phyloP scores from a whole-genome alignment of 2,113 vertebrate genomes.

The Orientallactaga bullata region DNA sequence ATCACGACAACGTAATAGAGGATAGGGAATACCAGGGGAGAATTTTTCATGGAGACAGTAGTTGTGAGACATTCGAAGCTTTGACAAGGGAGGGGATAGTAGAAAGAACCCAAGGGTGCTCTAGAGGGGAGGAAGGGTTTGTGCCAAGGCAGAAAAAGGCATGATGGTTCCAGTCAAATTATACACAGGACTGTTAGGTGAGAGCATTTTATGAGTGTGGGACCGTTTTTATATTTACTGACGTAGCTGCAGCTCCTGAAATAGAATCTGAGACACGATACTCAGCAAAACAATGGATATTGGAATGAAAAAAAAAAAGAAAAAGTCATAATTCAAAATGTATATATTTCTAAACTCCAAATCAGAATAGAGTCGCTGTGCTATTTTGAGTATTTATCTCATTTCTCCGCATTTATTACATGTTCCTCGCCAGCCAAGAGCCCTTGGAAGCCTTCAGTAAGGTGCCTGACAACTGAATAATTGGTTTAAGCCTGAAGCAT shows the following conservation, averaged over 20 bases:
- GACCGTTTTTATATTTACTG: background rate
- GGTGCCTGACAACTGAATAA: slow-evolving; percentile 11
- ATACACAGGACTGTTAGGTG: background rate
- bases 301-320: background rate
- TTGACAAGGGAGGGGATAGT: no score
- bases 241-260: background rate
- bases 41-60: background rate
- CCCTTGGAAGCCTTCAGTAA: slow-evolving; percentile 33
- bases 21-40: background rate
- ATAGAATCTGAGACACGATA: background rate
- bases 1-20: background rate
- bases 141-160: background rate
- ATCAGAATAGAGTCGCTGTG: background rate
- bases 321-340: background rate
- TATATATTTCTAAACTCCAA: background rate
- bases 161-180: background rate
- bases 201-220: background rate
- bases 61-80: background rate
- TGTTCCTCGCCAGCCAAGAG: background rate
- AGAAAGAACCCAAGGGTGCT: background rate
- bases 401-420: background rate
- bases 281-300: background rate
- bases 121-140: background rate
- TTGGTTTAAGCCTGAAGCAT: background rate
- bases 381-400: background rate